Evolutionary conservation across 2,888 invertebrate genomes (phyloP), one percentile per base, ranked within the genome.

Genomic region (Oegoconia quadripuncta): DNA sequence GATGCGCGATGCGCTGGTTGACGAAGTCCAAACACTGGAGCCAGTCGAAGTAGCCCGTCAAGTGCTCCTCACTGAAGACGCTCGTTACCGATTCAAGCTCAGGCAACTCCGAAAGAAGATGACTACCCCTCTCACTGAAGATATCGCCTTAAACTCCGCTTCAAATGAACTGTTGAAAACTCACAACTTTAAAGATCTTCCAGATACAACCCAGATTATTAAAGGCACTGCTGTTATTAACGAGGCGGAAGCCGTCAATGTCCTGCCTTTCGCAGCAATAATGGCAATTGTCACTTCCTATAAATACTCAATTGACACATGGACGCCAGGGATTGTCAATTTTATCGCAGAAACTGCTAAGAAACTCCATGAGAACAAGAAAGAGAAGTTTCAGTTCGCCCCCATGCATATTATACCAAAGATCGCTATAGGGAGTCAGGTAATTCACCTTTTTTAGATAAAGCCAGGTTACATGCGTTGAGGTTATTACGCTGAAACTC

Each of bases 231-330:
- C 64, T 1, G 77, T 84, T n/a, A 64, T 91, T 13, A 54, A 67
- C 1, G 72, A 71, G 0, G 12, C 42, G 0, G 52, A 71, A 2
- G 58, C 64, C 0, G 44, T 61, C 3, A 81, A 88, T 36, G 67
- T 86, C 13, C 68, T 90, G 1, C 90, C 90, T 0, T 90, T 90
- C 48, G 74, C 86, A 1, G 83, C 90, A 11, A 87, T 90, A n/a
- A 89, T 90, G 88, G 89, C 90, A 0, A 74, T 88, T 1, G 89
- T 91, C 0, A 88, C 91, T 5, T 89, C 91, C 0, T 88, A 89
- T 45, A 92, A 92, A 52, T 90, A 90, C 48, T 48, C 78, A 0
- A 76, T 90, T 1, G 73, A 87, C 18, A 89, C 92, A 0, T 93
- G 93, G 93, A 89, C 89, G 1, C 41, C 63, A 0, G 87, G 89